These are phyloP conservation scores for Numenius arquata DNA, from an alignment of 2,113 vertebrate species.

Conservation along the genomic window DNA sequence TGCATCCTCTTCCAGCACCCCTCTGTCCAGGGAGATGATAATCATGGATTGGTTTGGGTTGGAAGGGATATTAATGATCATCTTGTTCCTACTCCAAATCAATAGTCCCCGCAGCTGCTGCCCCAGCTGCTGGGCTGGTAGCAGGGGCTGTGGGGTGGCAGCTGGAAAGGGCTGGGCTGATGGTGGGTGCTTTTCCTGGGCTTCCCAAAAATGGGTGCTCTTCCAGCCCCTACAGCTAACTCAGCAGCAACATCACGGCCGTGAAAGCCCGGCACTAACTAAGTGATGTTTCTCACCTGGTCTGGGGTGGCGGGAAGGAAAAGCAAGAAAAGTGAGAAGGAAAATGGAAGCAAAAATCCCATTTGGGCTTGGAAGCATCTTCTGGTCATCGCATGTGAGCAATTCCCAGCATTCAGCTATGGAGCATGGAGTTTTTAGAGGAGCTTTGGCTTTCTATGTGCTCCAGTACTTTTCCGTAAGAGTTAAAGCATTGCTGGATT, in stretches of 20 bases:
- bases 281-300: background rate
- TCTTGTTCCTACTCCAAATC: background rate
- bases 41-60: background rate
- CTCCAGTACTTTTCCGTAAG: background rate
- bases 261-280: background rate
- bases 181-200: background rate
- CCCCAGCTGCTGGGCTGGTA: background rate
- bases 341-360: background rate
- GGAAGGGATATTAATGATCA: background rate
- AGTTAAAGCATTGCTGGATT: background rate
- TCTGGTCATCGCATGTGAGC: rapidly evolving
- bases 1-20: background rate
- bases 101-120: rapidly evolving
- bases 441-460: background rate
- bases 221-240: background rate
- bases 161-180: background rate
- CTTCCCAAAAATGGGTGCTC: background rate
- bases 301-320: background rate
- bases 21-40: rapidly evolving
- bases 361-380: background rate
- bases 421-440: background rate
- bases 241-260: background rate
- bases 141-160: background rate
- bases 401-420: background rate
- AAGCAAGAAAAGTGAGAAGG: background rate